Conservation (phyloP, 1,140 invertebrate genomes). For the Neodiprion pinetum region DNA sequence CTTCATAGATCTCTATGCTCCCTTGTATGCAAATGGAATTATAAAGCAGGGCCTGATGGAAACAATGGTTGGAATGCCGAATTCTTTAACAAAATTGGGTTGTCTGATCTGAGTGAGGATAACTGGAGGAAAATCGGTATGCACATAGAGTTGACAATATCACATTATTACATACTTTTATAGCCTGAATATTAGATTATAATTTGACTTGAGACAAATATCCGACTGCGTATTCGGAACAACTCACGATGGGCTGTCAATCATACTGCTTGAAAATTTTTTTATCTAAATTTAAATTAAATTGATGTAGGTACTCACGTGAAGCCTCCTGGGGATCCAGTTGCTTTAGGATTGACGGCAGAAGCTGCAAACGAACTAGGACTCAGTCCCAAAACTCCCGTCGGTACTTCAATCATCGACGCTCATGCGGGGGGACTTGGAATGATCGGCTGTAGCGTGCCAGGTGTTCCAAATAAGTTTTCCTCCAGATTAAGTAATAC, state of each 20-base stretch:
- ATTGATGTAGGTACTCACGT: constrained; percentile 65
- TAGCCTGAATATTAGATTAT: too few relatives aligned
- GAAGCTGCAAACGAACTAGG: constrained; percentile 75
- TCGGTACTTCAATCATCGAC: constrained; percentile 91
- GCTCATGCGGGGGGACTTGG: constrained; percentile 93
- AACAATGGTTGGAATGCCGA: constrained; percentile 74
- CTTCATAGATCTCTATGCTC: constrained; percentile 85
- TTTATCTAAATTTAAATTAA: constrained; percentile 20
- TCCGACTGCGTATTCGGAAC: too few relatives aligned
- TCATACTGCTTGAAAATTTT: constrained; percentile 12
- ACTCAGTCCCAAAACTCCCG: constrained; percentile 73
- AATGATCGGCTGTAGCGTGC: constrained; percentile 74
- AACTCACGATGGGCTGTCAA: neutral
- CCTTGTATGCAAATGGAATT: constrained; percentile 95
- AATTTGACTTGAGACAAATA: too few relatives aligned
- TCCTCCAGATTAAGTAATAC: constrained; percentile 65
- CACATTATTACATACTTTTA: too few relatives aligned
- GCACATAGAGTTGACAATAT: neutral
- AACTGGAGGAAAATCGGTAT: constrained; percentile 80
- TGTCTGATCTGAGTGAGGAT: constrained; percentile 76
- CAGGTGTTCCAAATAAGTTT: constrained; percentile 63
- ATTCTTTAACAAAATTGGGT: constrained; percentile 78
- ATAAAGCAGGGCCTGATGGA: constrained; percentile 68
- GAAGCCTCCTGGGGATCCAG: constrained; percentile 73
- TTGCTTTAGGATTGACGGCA: constrained; percentile 73